Evolutionary conservation across 1,140 invertebrate genomes (phyloP), one percentile per base, ranked within the genome.

Genomic region (Brachionus koreanus): DNA sequence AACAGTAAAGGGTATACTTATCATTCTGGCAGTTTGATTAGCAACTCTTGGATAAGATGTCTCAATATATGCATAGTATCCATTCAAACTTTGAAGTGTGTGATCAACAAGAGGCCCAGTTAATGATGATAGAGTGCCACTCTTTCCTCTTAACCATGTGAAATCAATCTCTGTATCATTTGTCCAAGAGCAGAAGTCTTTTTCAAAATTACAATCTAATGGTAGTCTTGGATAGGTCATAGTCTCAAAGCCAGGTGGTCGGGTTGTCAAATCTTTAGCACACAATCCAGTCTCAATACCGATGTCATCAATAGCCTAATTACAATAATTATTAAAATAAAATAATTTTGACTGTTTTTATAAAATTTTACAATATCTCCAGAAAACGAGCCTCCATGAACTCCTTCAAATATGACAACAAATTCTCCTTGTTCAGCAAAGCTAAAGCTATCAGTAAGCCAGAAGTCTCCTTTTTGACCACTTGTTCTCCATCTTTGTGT

Each of bases 111-210:
- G 25, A 25, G 83, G 83, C 6, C 33, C 86, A 75, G 49, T 75
- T 76, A 82, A 83, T 61, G 83, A 82, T 43, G 83, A 85, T 57
- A 92, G 91, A 1, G 92, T 92, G 39, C 90, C 89, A 65, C 89
- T 91, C 83, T 91, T 92, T 13, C 91, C 88, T 82, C 92, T 86
- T 16, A 82, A 89, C 93, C 93, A 95, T 84, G 94, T 92, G 84
- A 94, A 93, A 84, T 94, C 91, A 84, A 93, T 92, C 3, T 89
- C 89, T 0, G 91, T 89, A 84, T 93, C 92, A 83, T 93, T 92
- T 1, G 87, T 91, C 93, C 93, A 94, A 49, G 91, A 92, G 84
- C 93, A 94, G 0, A 93, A 84, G 83, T 91, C 90, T 1, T 85
- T 87, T 85, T 94, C 93, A 86, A 94, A 94, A 85, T 93, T 91